Evolutionary conservation across 2,797 vertebrate species (phyloP).

Genomic region (Propithecus perrieri): DNA sequence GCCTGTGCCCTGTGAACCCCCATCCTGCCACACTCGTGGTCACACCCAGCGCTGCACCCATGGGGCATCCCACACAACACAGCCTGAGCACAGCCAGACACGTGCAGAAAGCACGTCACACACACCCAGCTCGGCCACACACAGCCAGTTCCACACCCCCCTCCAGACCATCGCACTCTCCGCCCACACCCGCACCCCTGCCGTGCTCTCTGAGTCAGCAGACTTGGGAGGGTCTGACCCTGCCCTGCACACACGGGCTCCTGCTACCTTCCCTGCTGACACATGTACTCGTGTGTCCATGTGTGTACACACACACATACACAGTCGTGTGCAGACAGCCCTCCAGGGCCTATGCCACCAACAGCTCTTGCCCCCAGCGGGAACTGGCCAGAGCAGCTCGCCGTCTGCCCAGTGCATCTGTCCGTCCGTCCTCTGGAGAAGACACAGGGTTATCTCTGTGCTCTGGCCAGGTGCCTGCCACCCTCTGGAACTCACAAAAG

Average conservation of each 20-base stretch:
- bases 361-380: background rate
- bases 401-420: background rate
- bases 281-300: background rate
- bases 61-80: background rate
- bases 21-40: background rate
- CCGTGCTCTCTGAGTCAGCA: background rate
- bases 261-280: background rate
- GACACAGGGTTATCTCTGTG: background rate
- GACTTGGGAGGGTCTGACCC: background rate
- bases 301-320: background rate
- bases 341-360: background rate
- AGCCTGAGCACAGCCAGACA: background rate
- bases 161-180: background rate
- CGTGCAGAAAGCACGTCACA: background rate
- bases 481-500: conserved; percentile 82
- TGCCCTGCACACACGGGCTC: background rate
- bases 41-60: background rate
- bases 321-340: background rate
- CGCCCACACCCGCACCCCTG: background rate
- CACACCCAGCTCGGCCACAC: background rate
- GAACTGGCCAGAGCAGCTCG: background rate
- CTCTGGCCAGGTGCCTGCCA: background rate
- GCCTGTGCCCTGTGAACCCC: background rate
- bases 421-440: conserved; percentile 1
- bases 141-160: background rate